Conservation (phyloP, 2,888 invertebrate genomes). For the Chydorus sphaericus region DNA sequence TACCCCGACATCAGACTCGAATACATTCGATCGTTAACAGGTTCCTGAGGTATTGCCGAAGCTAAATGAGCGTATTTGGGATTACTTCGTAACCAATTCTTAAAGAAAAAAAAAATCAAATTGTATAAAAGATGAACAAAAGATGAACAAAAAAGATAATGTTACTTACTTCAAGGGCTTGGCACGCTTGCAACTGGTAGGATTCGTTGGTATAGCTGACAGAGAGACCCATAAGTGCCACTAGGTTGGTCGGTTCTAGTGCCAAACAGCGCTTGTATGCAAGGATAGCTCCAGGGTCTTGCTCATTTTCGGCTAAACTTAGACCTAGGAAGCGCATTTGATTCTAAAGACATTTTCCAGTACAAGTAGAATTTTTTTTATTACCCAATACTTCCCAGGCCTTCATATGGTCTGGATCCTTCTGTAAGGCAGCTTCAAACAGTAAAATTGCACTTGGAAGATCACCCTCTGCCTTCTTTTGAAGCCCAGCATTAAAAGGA, state of each 20-base stretch:
- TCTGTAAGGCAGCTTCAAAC: constrained; percentile 87
- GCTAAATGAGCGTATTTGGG: constrained; percentile 31
- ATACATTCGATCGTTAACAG: constrained; percentile 6
- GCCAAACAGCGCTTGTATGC: constrained; percentile 74
- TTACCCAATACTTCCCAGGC: constrained; percentile 62
- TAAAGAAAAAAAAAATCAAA: constrained; percentile 11
- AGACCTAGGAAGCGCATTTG: constrained; percentile 39
- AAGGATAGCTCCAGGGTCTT: constrained; percentile 80
- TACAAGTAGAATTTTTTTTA: not conserved
- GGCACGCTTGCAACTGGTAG: constrained; percentile 74
- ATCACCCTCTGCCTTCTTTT: constrained; percentile 69
- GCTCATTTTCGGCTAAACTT: constrained; percentile 96
- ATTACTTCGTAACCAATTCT: constrained; percentile 27
- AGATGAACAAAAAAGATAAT: not conserved
- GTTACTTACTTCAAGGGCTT: constrained; percentile 42
- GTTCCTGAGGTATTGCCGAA: constrained; percentile 18
- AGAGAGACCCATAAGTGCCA: constrained; percentile 76
- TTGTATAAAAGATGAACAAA: not conserved
- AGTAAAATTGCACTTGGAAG: constrained; percentile 88
- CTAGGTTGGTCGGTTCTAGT: constrained; percentile 60
- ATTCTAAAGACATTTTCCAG: not conserved
- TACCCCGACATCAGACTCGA: constrained; percentile 19
- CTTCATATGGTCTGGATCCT: constrained; percentile 58
- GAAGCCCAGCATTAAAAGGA: constrained; percentile 73
- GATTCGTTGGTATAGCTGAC: constrained; percentile 95